Base-by-base conservation (phyloP, 2,888 invertebrate species). In the Linnaemya tessellans region DNA sequence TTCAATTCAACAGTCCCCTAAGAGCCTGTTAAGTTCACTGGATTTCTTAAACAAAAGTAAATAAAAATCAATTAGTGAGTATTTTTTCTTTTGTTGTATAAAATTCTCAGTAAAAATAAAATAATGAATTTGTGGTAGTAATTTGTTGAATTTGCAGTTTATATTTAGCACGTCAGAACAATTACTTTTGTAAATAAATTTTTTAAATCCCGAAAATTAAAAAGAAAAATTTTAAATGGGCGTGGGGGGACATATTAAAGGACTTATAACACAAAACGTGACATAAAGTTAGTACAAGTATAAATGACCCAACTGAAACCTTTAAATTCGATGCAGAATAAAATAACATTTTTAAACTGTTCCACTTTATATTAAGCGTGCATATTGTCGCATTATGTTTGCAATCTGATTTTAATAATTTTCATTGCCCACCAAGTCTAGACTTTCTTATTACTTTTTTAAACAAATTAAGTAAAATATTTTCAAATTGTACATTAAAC, bases 401-500 rank as follows among this genome's bases (percentile, higher is more conserved):
- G 15, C 30, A 30, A 65, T 10, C 11, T 30, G 15, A 38, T 54
- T 38, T 18, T 38, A 35, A 35, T 58, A 77, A 41, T 56, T 43
- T 13, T 30, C n/a, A 20, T 35, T 56, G 13, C 43, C 30, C 43
- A 73, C 20, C 9, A 35, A 56, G 77, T 67, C 77, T 77, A 77
- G 77, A 77, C 67, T 58, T 25, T 38, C 38, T 64, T 75, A 54
- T 75, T 64, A 4, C 18, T 15, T 18, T 56, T 38, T 51, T 56
- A 64, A 22, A 54, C 8, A 49, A 65, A 75, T 75, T 65, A 25
- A 75, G 56, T 15, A 46, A 77, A 35, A 35, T 20, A 30, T 9
- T 30, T 30, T 46, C n/a, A 46, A 58, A 49, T 49, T 78, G 18
- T 60, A 10, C 68, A 43, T 67, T 77, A 38, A 78, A 68, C 22